Base-by-base conservation (phyloP, 2,888 invertebrate genomes). In the Bugula neritina region DNA sequence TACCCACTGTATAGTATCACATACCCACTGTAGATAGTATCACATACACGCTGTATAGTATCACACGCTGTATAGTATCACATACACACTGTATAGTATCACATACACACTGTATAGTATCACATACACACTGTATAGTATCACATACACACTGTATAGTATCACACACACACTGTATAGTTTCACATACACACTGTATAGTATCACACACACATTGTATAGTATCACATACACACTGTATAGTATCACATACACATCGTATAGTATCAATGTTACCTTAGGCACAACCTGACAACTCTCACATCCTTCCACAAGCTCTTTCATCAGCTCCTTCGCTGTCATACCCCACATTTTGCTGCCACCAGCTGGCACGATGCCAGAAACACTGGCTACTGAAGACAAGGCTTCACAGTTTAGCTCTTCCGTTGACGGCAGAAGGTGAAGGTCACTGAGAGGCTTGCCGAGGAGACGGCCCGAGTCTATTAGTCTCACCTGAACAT, bases 331-430 rank as follows among this genome's bases (percentile, higher is more conserved):
- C 31, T 63, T 63, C 5, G 63, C 63, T 17, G 63, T 63, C 21
- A 27, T 21, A 3, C 63, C 63, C 63, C 63, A 63, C 10, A 31
- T 2, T 5, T 27, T 27, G 3, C 17, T 13, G 17, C 63, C 63
- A 31, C 63, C 63, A 10, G 63, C 63, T 25, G 63, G 63, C 17
- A 63, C 27, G 27, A 63, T 63, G 31, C 34, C 63, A 25, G 63
- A 2, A 31, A 63, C 31, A 34, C 31, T 13, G 29, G 63, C 63
- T 3, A 21, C 31, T 3, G 5, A 31, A 34, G 63, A 5, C 63
- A 63, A 13, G 31, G 63, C 63, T 3, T 63, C 2, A 31, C 5
- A 13, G 43, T 43, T 43, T 17, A 43, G 10, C 10, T 43, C 43
- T 21, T 21, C 31, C 13, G 31, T 10, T 3, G 21, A 31, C 5